phyloP scores from a whole-genome alignment of 2,113 vertebrate species.

The Megatriorchis doriae region DNA sequence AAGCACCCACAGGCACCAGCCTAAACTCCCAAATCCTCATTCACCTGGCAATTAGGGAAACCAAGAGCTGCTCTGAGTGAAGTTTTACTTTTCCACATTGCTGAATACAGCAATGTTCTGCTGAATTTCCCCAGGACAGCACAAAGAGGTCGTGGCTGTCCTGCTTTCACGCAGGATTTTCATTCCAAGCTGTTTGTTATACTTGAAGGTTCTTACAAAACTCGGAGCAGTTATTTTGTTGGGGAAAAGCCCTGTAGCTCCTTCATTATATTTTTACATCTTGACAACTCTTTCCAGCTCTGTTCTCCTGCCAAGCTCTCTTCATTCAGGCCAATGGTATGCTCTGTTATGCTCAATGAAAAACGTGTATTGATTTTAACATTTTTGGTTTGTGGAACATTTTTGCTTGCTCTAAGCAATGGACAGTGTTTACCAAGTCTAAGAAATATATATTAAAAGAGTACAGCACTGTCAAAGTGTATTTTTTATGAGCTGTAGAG shows the following conservation, averaged over 20 bases:
- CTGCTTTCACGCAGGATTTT: conserved; percentile 37
- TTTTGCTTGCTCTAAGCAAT: conserved; percentile 11
- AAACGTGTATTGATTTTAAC: conserved; percentile 50
- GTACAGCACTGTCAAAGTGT: not conserved
- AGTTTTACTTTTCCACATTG: conserved; percentile 31
- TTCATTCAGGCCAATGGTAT: not conserved
- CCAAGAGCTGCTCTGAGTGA: conserved; percentile 12
- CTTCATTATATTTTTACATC: conserved; percentile 54
- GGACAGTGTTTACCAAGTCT: not conserved
- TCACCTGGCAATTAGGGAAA: conserved; percentile 57
- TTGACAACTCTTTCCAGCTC: conserved; percentile 61
- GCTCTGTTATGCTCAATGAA: conserved; percentile 25
- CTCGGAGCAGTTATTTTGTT: conserved; percentile 6
- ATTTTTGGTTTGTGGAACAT: not conserved
- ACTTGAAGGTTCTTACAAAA: conserved; percentile 41
- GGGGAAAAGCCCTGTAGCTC: conserved; percentile 57
- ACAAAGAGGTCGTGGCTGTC: conserved; percentile 47
- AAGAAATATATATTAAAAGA: not conserved
- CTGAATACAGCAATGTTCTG: conserved; percentile 53
- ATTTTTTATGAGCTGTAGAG: not conserved
- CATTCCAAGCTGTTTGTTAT: conserved; percentile 41
- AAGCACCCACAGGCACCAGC: conserved; percentile 1
- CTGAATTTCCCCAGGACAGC: conserved; percentile 37
- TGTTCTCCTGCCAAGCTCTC: conserved; percentile 53
- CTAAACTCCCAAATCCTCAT: conserved; percentile 1